These are phyloP conservation scores for Anthrax anthrax DNA, from an alignment of 2,888 invertebrate species.

Conservation along the genomic window DNA sequence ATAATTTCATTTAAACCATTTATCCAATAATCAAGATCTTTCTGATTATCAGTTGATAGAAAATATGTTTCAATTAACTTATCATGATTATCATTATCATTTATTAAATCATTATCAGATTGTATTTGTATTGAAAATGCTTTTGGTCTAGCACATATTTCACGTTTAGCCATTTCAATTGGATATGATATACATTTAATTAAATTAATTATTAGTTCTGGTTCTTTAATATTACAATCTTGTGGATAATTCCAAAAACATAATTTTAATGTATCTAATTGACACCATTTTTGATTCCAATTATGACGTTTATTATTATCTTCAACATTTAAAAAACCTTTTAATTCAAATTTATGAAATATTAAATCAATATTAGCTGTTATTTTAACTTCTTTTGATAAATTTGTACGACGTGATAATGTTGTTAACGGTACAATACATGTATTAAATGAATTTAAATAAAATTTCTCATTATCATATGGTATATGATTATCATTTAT, in stretches of 20 bases:
- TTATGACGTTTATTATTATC: slow-evolving; percentile 28
- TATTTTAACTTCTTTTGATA: slow-evolving; percentile 19
- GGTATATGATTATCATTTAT: slow-evolving; percentile 11
- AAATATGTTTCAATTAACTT: slow-evolving; percentile 22
- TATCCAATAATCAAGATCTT: slow-evolving; percentile 36
- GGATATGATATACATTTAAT: slow-evolving; percentile 23
- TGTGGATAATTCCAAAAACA: slow-evolving; percentile 39
- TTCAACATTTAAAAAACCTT: slow-evolving; percentile 40
- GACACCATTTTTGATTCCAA: slow-evolving; percentile 44
- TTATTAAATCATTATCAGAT: slow-evolving; percentile 6
- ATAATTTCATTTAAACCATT: slow-evolving; percentile 34
- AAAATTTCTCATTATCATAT: slow-evolving; percentile 13
- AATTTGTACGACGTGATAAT: slow-evolving; percentile 21
- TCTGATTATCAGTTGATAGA: slow-evolving; percentile 36
- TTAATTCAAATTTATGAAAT: slow-evolving; percentile 19
- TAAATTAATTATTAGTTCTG: slow-evolving; percentile 32
- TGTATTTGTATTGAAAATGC: slow-evolving; percentile 30
- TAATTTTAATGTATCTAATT: slow-evolving; percentile 33
- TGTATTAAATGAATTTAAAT: slow-evolving; percentile 19
- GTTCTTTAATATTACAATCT: slow-evolving; percentile 28
- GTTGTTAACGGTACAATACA: slow-evolving; percentile 18
- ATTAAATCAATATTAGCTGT: slow-evolving; percentile 5
- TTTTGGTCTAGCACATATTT: slow-evolving; percentile 36
- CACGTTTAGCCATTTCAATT: slow-evolving; percentile 30
- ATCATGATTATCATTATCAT: neutral